Percentiles rank a stretch among this genome's conserved stretches.
Conservation (phyloP, 2,797 vertebrate species). For the Prunella strophiata region DNA sequence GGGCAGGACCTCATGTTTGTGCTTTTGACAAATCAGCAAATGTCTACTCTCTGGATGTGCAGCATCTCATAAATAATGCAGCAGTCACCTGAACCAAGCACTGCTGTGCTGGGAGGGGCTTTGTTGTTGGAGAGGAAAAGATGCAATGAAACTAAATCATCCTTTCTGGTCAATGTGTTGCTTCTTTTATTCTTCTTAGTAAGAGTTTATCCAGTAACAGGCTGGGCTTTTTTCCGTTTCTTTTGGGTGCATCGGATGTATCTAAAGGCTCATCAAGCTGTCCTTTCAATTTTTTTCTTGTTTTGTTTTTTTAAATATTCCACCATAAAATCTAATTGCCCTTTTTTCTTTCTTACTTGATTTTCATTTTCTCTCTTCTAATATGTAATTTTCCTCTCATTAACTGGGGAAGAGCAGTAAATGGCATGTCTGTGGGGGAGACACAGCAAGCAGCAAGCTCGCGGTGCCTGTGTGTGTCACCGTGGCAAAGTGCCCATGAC, state of each 20-base stretch:
- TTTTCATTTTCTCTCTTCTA: background rate
- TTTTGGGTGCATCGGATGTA: background rate
- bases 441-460: background rate
- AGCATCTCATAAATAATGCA: constrained; percentile 88
- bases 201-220: background rate
- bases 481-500: rapidly evolving
- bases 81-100: constrained; percentile 60
- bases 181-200: background rate
- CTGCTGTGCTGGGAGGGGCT: constrained; percentile 52
- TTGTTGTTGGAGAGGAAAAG: constrained; percentile 5
- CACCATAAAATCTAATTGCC: background rate
- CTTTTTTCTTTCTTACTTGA: background rate
- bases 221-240: background rate
- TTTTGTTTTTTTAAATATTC: background rate
- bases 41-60: constrained; percentile 89
- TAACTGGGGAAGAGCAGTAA: background rate
- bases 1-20: constrained; percentile 85
- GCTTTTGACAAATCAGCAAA: constrained; percentile 93
- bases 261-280: background rate
- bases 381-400: background rate
- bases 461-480: rapidly evolving
- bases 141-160: constrained; percentile 52
- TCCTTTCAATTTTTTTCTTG: background rate
- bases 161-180: background rate
- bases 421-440: background rate